A percentile compares a stretch with the other conserved stretches of the same genome.
These are phyloP conservation scores for Telenomus remus DNA, from an alignment of 1,140 invertebrate species.

Conservation along the genomic window DNA sequence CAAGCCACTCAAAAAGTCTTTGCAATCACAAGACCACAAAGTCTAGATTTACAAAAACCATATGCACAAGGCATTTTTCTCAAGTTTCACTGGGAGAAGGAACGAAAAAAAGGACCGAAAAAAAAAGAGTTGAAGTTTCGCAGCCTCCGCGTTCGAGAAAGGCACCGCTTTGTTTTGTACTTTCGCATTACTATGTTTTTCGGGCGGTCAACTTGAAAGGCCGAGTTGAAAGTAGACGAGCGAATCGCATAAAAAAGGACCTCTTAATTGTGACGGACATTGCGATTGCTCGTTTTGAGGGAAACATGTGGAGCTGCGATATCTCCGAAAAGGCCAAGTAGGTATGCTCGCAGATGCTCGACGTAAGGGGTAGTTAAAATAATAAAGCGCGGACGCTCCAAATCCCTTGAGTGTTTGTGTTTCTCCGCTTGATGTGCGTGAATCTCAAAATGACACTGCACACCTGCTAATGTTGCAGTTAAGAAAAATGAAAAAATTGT, in stretches of 20 bases:
- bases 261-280: constrained; percentile 50
- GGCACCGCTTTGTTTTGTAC: constrained; percentile 38
- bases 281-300: constrained; percentile 44
- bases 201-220: constrained; percentile 42
- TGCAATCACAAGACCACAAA: background rate
- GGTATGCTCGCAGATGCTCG: constrained; percentile 64
- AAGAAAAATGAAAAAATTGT: constrained; percentile 1
- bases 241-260: constrained; percentile 24
- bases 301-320: constrained; percentile 38
- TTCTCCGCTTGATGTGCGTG: constrained; percentile 59
- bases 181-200: constrained; percentile 18
- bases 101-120: constrained; percentile 1
- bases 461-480: constrained; percentile 56
- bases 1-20: too few species aligned
- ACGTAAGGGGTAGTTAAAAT: constrained; percentile 66
- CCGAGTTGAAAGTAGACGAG: constrained; percentile 14
- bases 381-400: constrained; percentile 69
- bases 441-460: constrained; percentile 59
- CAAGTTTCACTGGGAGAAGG: constrained; percentile 13
- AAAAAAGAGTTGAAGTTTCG: constrained; percentile 2
- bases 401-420: constrained; percentile 65
- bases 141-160: constrained; percentile 29
- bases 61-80: constrained; percentile 29
- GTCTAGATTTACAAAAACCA: constrained; percentile 14
- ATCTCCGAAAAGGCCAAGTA: constrained; percentile 49